phyloP scores from a whole-genome alignment of 2,888 invertebrate species.

The Herminia tarsipennalis region DNA sequence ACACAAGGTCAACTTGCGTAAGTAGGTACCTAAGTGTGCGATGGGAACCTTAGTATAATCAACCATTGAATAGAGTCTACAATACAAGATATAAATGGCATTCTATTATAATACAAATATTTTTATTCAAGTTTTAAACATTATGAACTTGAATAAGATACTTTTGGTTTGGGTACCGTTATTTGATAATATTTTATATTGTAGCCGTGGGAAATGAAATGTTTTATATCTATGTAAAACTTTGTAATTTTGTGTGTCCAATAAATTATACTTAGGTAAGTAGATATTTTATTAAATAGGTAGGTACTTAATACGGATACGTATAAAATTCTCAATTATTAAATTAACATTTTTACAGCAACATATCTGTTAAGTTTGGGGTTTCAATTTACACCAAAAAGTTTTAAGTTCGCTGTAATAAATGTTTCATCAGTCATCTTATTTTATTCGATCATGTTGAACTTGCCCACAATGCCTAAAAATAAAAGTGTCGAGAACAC shows the following conservation, averaged over 20 bases:
- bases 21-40: constrained; percentile 46
- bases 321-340: no score
- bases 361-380: no score
- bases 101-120: constrained; percentile 13
- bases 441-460: not conserved
- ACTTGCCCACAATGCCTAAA: constrained; percentile 6
- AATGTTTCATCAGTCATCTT: not conserved
- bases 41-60: constrained; percentile 52
- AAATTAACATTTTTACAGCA: no score
- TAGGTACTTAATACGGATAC: no score
- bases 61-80: constrained; percentile 37
- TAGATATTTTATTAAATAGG: no score
- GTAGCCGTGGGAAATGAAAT: no score
- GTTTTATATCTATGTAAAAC: no score
- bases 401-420: not conserved
- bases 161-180: no score
- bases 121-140: not conserved
- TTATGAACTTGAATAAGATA: not conserved
- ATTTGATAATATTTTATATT: no score
- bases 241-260: no score
- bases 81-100: constrained; percentile 23
- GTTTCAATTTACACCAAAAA: not conserved
- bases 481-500: constrained; percentile 13
- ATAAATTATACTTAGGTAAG: no score
- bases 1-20: constrained; percentile 58